Conservation (phyloP, 2,888 invertebrate species). For the Aphidius colemani region DNA sequence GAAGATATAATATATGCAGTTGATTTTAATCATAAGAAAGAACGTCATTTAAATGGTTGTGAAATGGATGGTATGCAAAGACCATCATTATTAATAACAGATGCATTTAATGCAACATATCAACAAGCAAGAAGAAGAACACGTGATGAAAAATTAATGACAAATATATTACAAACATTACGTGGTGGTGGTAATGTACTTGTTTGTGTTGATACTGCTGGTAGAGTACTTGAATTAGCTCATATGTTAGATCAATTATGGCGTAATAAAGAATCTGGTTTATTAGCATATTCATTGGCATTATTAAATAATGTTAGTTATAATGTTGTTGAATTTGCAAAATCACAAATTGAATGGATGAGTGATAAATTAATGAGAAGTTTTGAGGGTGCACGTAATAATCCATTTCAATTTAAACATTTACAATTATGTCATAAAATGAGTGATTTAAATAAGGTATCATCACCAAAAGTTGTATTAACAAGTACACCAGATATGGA, state of each 20-base stretch:
- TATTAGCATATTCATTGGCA: constrained; percentile 92
- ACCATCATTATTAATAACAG: constrained; percentile 92
- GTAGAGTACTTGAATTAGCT: constrained; percentile 91
- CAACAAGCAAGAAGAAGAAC: constrained; percentile 87
- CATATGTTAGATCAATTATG: constrained; percentile 95
- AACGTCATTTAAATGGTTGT: constrained; percentile 95
- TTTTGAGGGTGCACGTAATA: constrained; percentile 88
- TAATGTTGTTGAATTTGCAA: constrained; percentile 98
- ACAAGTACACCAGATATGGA: constrained; percentile 96
- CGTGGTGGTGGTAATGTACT: constrained; percentile 94
- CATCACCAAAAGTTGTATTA: constrained; percentile 92
- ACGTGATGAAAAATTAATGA: constrained; percentile 96
- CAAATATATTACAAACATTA: constrained; percentile 91
- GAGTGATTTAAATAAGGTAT: constrained; percentile 81
- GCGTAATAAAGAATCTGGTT: constrained; percentile 93
- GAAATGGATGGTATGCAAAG: constrained; percentile 86
- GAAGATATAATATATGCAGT: constrained; percentile 98
- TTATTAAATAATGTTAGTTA: constrained; percentile 96
- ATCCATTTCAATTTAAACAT: constrained; percentile 95
- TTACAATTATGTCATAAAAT: constrained; percentile 92
- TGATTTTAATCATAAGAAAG: constrained; percentile 99
- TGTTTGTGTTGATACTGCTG: constrained; percentile 96
- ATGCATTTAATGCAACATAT: constrained; percentile 94
- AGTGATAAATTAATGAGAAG: constrained; percentile 95
- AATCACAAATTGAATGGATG: constrained; percentile 99